phyloP scores from a whole-genome alignment of 2,113 vertebrate genomes.

The Pseudolaguvia tuberculata region DNA sequence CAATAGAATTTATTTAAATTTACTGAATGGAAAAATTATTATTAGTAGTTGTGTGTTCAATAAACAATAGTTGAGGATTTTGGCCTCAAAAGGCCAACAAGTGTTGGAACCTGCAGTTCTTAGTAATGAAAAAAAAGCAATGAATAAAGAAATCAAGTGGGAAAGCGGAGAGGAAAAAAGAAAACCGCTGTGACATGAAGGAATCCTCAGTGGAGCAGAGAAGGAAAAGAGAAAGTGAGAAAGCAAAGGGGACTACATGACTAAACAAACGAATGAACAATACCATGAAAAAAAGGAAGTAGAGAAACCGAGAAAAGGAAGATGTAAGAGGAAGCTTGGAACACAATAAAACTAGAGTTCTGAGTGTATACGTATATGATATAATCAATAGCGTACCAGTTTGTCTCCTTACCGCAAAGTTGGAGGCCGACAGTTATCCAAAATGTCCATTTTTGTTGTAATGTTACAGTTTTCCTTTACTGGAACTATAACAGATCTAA shows the following conservation, averaged over 20 bases:
- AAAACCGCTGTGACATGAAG: constrained; percentile 6
- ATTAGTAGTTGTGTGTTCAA: not conserved
- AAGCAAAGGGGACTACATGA: constrained; percentile 22
- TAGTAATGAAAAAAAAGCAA: constrained; percentile 23
- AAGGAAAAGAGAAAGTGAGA: constrained; percentile 29
- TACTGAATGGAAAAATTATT: not conserved
- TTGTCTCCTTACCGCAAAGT: too few relatives aligned
- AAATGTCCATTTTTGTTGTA: too few relatives aligned
- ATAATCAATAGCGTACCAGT: too few relatives aligned
- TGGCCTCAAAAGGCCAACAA: not conserved
- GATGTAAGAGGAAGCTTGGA: too few relatives aligned
- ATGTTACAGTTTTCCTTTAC: too few relatives aligned
- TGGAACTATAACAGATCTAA: too few relatives aligned
- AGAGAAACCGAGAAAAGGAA: too few relatives aligned
- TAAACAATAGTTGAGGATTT: not conserved
- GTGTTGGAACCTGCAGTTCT: not conserved
- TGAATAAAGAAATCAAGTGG: constrained; percentile 13
- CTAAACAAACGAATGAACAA: too few relatives aligned
- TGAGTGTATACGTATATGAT: too few relatives aligned
- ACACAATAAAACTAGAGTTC: too few relatives aligned
- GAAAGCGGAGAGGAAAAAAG: not conserved
- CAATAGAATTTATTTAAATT: not conserved
- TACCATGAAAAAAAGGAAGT: too few relatives aligned
- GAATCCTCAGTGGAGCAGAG: constrained; percentile 18
- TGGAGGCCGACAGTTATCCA: too few relatives aligned